Conservation (phyloP, 2,797 vertebrate species). For the Austrolebias charrua region DNA sequence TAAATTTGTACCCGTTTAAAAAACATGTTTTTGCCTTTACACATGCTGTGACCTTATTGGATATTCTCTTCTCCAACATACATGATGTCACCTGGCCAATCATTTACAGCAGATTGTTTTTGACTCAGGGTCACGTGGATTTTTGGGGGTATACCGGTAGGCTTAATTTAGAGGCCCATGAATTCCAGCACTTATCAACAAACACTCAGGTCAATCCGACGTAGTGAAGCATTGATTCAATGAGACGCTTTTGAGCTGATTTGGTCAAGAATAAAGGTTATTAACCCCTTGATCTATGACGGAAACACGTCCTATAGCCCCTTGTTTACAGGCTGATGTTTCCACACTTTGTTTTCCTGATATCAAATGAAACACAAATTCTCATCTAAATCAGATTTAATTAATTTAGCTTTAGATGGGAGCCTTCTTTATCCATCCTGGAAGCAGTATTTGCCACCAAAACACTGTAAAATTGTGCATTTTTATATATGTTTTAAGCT, state of each 20-base stretch:
- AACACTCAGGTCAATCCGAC: neutral
- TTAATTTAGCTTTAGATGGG: too few relatives aligned
- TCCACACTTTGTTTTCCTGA: slow-evolving; percentile 10
- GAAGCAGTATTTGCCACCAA: too few relatives aligned
- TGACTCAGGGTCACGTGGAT: slow-evolving; percentile 16
- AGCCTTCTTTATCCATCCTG: too few relatives aligned
- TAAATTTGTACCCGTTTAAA: too few relatives aligned
- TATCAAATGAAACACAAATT: neutral
- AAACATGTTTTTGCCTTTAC: neutral
- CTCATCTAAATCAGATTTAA: neutral
- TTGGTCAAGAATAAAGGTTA: slow-evolving; percentile 31
- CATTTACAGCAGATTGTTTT: slow-evolving; percentile 21
- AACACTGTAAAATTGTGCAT: too few relatives aligned
- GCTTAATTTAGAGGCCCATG: slow-evolving; percentile 41
- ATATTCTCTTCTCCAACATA: neutral
- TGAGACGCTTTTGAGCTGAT: slow-evolving; percentile 13
- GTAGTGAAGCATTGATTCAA: neutral
- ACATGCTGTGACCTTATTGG: neutral
- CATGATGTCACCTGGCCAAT: slow-evolving; percentile 14
- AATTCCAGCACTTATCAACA: slow-evolving; percentile 24
- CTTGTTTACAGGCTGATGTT: slow-evolving; percentile 22
- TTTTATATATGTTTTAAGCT: too few relatives aligned
- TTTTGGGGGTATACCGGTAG: slow-evolving; percentile 6
- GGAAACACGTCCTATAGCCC: neutral
- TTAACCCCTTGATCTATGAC: slow-evolving; percentile 13